Conservation (phyloP, 2,888 invertebrate genomes). For the Habroteleia sp. region DNA sequence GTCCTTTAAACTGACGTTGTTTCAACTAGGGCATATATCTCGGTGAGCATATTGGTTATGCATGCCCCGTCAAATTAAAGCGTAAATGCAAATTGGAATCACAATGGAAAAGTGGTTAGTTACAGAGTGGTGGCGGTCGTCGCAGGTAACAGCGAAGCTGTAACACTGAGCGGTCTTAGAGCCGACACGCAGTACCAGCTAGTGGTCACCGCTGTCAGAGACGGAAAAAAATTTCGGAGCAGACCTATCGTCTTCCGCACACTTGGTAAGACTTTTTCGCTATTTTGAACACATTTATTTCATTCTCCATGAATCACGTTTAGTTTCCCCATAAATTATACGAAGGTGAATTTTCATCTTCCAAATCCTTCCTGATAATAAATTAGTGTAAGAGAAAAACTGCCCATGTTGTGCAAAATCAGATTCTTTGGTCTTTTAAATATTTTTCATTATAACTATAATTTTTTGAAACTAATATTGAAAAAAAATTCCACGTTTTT, state of each 20-base stretch:
- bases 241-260: conserved; percentile 95
- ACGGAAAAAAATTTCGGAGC: conserved; percentile 91
- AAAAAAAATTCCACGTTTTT: too few relatives aligned
- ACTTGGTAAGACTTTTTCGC: conserved; percentile 84
- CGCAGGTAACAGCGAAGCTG: conserved; percentile 93
- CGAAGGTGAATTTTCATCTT: too few relatives aligned
- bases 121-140: conserved; percentile 96
- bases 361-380: too few relatives aligned
- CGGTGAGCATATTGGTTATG: conserved; percentile 51
- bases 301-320: not conserved
- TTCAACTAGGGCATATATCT: conserved; percentile 25
- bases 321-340: not conserved
- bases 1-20: conserved; percentile 8
- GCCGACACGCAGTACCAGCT: conserved; percentile 95
- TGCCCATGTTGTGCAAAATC: too few relatives aligned
- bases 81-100: conserved; percentile 68
- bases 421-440: too few relatives aligned
- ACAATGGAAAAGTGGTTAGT: conserved; percentile 85
- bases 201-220: conserved; percentile 91
- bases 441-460: too few relatives aligned
- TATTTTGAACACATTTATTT: not conserved
- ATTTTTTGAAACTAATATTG: too few relatives aligned
- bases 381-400: too few relatives aligned
- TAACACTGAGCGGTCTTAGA: conserved; percentile 89
- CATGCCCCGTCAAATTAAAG: conserved; percentile 43